Evolutionary conservation across 2,113 vertebrate species (phyloP).

Genomic region (Irena cyanogastra): DNA sequence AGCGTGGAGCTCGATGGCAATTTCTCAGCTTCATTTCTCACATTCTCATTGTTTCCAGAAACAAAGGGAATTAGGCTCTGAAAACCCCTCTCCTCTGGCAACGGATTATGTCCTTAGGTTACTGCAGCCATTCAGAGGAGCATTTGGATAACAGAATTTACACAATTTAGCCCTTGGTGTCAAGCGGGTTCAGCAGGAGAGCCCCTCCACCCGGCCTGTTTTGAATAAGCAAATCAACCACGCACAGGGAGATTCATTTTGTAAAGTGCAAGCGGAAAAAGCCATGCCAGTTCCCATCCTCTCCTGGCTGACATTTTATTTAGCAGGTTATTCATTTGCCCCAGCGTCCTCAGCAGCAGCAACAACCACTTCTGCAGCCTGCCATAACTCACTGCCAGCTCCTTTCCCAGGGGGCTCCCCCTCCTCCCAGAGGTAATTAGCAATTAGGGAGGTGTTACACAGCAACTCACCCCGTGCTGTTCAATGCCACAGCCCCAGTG

Average conservation of each 20-base stretch:
- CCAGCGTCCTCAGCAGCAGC: background rate
- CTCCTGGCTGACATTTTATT: conserved; percentile 18
- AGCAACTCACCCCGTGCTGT: background rate
- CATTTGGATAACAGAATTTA: background rate
- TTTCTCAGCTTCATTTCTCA: background rate
- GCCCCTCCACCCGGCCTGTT: background rate
- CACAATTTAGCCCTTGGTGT: background rate
- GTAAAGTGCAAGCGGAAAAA: background rate
- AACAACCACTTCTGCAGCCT: background rate
- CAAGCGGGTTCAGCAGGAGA: background rate
- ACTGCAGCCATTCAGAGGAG: background rate
- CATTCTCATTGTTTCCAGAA: background rate
- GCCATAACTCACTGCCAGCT: background rate
- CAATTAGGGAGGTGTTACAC: background rate
- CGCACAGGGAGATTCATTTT: background rate
- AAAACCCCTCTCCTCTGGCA: background rate
- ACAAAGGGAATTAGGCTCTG: background rate
- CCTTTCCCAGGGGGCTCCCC: background rate
- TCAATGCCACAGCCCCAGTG: background rate
- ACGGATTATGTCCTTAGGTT: background rate
- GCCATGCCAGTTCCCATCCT: background rate
- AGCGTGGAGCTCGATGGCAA: background rate
- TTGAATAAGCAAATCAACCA: conserved; percentile 4
- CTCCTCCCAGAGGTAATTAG: background rate
- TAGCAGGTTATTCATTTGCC: conserved; percentile 21